Evolutionary conservation across 2,888 invertebrate species (phyloP).

Genomic region (Malthinus flaveolus): DNA sequence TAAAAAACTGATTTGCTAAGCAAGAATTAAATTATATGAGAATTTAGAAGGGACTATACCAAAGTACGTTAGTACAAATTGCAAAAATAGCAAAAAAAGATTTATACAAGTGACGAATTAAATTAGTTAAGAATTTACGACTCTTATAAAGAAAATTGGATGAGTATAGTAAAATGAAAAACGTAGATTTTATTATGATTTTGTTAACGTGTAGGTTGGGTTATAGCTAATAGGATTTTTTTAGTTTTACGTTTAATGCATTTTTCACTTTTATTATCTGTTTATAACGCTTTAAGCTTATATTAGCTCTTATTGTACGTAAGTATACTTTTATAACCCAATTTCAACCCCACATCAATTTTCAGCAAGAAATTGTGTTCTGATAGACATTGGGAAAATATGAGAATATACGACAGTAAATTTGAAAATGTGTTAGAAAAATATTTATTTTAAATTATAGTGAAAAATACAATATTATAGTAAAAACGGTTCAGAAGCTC

Average conservation of each 20-base stretch:
- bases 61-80: too few species aligned
- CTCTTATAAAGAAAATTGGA: neutral
- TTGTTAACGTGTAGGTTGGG: too few species aligned
- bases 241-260: neutral
- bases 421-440: too few species aligned
- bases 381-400: neutral
- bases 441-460: too few species aligned
- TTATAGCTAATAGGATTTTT: neutral
- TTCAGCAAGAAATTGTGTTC: neutral
- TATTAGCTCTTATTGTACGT: constrained; percentile 3
- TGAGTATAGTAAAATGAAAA: neutral
- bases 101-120: neutral
- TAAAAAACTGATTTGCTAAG: too few species aligned
- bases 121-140: neutral
- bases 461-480: too few species aligned
- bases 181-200: too few species aligned
- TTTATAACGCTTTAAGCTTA: neutral
- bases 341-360: constrained; percentile 1
- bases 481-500: too few species aligned
- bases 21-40: too few species aligned
- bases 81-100: too few species aligned
- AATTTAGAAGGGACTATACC: too few species aligned
- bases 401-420: too few species aligned
- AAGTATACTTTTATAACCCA: constrained; percentile 5
- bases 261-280: neutral